Conservation (phyloP, 2,797 vertebrate species). For the Xenopus petersii region DNA sequence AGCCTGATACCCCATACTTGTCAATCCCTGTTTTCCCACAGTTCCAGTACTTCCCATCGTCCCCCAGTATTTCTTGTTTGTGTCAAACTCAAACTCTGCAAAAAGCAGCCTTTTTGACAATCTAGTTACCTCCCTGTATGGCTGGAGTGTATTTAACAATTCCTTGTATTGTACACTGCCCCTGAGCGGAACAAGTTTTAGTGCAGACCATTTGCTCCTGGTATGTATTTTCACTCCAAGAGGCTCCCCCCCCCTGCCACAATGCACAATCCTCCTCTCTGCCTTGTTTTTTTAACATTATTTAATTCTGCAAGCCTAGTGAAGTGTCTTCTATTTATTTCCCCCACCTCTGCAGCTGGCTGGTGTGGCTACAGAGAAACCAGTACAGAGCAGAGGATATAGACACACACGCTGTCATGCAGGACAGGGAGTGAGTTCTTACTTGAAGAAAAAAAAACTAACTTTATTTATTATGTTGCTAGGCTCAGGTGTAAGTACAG, state of each 20-base stretch:
- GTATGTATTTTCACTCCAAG: constrained; percentile 70
- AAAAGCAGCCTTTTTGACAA: background rate
- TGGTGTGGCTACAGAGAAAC: constrained; percentile 89
- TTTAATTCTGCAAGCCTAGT: constrained; percentile 57
- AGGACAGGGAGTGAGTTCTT: constrained; percentile 62
- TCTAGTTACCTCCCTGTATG: background rate
- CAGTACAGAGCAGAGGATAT: constrained; percentile 68
- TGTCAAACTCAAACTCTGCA: background rate
- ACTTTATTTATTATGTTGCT: constrained; percentile 87
- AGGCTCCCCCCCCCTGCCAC: constrained; percentile 53
- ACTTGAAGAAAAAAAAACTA: constrained; percentile 71
- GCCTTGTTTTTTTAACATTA: constrained; percentile 53
- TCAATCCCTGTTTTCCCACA: background rate
- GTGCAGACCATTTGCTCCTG: constrained; percentile 49
- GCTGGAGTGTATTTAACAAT: constrained; percentile 1
- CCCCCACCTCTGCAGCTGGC: constrained; percentile 60
- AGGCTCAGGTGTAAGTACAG: constrained; percentile 84
- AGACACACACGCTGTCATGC: constrained; percentile 50
- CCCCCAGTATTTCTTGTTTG: background rate
- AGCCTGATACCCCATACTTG: constrained; percentile 3
- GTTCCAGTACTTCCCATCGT: background rate
- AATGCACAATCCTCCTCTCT: constrained; percentile 54
- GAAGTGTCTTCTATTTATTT: constrained; percentile 51
- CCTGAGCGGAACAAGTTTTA: background rate
- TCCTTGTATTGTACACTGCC: constrained; percentile 33